phyloP scores from a whole-genome alignment of 2,797 vertebrate genomes.

The Distichodus sexfasciatus region DNA sequence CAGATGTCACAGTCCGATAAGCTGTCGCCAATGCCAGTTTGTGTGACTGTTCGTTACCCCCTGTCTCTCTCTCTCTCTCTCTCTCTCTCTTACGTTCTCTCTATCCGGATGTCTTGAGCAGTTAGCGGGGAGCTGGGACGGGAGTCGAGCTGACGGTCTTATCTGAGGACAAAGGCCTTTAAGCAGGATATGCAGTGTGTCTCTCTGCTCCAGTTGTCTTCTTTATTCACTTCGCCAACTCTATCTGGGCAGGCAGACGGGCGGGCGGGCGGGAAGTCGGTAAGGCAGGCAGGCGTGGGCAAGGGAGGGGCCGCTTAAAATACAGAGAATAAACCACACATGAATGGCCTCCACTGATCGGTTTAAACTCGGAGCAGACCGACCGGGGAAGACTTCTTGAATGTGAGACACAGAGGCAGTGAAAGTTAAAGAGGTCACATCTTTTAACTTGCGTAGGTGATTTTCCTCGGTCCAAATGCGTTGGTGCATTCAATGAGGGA shows the following conservation, averaged over 20 bases:
- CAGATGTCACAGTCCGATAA: conserved; percentile 47
- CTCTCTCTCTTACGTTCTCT: conserved; percentile 17
- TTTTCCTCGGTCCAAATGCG: neutral
- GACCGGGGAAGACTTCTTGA: too few relatives aligned
- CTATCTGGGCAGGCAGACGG: too few relatives aligned
- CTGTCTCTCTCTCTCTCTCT: neutral
- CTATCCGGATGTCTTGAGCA: conserved; percentile 14
- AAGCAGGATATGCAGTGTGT: conserved; percentile 19
- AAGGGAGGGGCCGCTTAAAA: too few relatives aligned
- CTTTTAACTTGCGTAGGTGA: neutral
- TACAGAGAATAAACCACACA: too few relatives aligned
- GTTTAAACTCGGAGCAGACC: too few relatives aligned
- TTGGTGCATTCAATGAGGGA: neutral
- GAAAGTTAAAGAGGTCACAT: neutral
- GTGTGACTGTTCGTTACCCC: conserved; percentile 18
- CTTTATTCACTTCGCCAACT: too few relatives aligned
- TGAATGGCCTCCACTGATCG: too few relatives aligned
- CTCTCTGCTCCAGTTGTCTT: conserved; percentile 19
- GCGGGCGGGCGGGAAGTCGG: too few relatives aligned
- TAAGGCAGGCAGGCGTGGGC: too few relatives aligned
- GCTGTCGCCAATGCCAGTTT: conserved; percentile 37
- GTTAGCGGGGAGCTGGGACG: conserved; percentile 15
- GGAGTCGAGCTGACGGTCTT: conserved; percentile 35
- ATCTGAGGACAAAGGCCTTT: conserved; percentile 40
- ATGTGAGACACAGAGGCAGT: neutral